These are phyloP conservation scores for Tetrapedia diversipes DNA, from an alignment of 2,888 invertebrate genomes.

Conservation along the genomic window DNA sequence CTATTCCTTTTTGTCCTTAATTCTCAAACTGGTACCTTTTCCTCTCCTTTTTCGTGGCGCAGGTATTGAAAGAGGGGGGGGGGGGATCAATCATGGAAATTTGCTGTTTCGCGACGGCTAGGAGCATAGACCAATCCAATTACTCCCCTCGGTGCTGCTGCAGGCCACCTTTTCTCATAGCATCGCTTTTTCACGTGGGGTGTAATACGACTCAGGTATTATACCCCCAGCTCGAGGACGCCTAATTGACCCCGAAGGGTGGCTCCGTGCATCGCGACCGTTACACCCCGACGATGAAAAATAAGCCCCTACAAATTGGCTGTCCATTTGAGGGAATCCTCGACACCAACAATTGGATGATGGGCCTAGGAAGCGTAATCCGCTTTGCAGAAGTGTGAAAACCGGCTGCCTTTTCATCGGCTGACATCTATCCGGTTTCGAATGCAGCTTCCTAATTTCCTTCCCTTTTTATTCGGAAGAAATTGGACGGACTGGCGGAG, in stretches of 20 bases:
- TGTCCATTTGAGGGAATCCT: slow-evolving; percentile 48
- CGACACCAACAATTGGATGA: slow-evolving; percentile 40
- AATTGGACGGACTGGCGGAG: neutral
- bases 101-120: slow-evolving; percentile 25
- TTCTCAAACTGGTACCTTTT: too few relatives aligned
- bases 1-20: too few relatives aligned
- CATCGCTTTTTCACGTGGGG: slow-evolving; percentile 36
- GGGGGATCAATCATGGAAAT: slow-evolving; percentile 2
- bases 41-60: too few relatives aligned
- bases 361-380: slow-evolving; percentile 29
- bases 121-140: slow-evolving; percentile 39
- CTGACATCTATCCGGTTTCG: neutral
- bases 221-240: slow-evolving; percentile 51
- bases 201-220: slow-evolving; percentile 66
- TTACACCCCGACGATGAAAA: slow-evolving; percentile 52
- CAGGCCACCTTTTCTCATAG: neutral
- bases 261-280: slow-evolving; percentile 57
- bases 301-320: slow-evolving; percentile 56
- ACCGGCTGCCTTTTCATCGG: slow-evolving; percentile 19
- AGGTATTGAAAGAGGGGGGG: too few relatives aligned
- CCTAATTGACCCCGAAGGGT: slow-evolving; percentile 67
- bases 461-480: neutral
- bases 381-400: slow-evolving; percentile 43
- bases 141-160: too few relatives aligned
- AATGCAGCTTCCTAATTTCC: neutral